A percentile compares a stretch with the other conserved stretches of the same genome.
Conservation (phyloP, 2,797 vertebrate genomes). For the Cryptoprocta ferox region DNA sequence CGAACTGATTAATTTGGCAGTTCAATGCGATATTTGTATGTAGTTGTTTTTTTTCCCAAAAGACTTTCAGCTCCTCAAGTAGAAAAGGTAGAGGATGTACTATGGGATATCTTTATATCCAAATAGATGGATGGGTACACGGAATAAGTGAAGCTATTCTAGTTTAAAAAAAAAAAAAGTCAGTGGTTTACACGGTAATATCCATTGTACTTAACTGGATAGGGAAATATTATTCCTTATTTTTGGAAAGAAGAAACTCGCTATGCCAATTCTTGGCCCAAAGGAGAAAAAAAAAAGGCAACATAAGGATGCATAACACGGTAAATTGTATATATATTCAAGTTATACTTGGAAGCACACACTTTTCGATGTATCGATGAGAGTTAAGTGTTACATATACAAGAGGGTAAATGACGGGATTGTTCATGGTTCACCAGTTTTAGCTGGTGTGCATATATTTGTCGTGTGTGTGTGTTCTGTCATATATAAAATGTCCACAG, state of each 20-base stretch:
- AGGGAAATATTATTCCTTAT: conserved; percentile 5
- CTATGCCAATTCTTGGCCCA: neutral
- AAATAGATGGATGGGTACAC: neutral
- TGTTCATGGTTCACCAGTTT: neutral
- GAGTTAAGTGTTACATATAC: neutral
- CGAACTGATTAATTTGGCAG: neutral
- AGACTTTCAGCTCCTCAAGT: neutral
- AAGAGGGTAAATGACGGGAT: neutral
- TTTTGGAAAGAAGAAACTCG: conserved; percentile 45
- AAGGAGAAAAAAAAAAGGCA: conserved; percentile 5
- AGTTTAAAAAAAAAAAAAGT: neutral
- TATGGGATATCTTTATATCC: neutral
- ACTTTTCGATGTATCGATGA: neutral
- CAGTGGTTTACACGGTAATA: neutral
- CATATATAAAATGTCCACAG: neutral
- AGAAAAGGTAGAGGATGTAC: neutral
- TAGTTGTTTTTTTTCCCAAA: neutral
- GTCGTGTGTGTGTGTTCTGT: neutral
- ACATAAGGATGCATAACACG: neutral
- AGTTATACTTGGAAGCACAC: neutral
- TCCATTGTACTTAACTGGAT: conserved; percentile 36
- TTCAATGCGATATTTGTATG: neutral
- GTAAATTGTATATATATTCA: neutral
- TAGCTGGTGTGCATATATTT: neutral
- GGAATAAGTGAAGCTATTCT: neutral